Evolutionary conservation across 2,797 vertebrate species (phyloP).

Genomic region (Sebastes miniatus): DNA sequence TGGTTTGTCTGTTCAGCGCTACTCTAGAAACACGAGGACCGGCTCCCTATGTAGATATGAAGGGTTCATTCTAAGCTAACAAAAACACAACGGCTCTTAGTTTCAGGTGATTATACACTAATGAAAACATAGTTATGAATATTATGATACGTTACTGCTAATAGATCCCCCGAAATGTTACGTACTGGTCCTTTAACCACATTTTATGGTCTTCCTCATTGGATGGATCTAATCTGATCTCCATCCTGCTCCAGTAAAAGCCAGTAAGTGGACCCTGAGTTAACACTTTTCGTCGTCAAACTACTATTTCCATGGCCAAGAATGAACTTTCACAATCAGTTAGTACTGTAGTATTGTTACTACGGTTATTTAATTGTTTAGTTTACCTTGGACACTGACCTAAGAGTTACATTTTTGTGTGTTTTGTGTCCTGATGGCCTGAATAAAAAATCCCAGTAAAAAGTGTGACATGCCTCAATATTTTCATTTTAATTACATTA

Average conservation of each 20-base stretch:
- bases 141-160: too few species aligned
- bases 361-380: not conserved
- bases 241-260: not conserved
- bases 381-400: not conserved
- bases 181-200: not conserved
- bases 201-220: not conserved
- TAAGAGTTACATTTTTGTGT: not conserved
- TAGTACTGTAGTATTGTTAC: not conserved
- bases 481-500: constrained; percentile 31
- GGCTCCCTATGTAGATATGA: too few species aligned
- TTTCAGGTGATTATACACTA: too few species aligned
- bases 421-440: not conserved
- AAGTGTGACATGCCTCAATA: constrained; percentile 1
- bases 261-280: not conserved
- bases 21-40: too few species aligned
- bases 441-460: not conserved
- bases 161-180: too few species aligned
- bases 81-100: too few species aligned
- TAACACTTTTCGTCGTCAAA: not conserved
- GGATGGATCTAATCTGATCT: not conserved
- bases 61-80: too few species aligned
- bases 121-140: too few species aligned
- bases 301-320: not conserved
- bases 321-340: not conserved
- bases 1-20: too few species aligned